Conservation (phyloP, 2,888 invertebrate species). For the Danaus chrysippus region DNA sequence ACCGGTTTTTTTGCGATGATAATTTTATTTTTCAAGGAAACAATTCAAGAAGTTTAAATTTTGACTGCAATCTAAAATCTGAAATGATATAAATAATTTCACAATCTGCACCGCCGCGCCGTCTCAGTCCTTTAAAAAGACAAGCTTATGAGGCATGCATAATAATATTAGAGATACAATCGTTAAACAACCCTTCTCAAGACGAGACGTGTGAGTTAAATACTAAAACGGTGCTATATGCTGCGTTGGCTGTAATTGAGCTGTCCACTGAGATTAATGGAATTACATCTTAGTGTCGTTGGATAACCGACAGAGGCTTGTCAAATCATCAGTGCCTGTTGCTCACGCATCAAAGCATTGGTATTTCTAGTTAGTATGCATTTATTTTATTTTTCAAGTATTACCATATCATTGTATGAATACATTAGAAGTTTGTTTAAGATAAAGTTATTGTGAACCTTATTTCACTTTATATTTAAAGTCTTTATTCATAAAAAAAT, state of each 20-base stretch:
- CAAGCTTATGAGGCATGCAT: no score
- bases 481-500: background rate
- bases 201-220: conserved; percentile 38
- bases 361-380: conserved; percentile 34
- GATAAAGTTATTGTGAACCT: background rate
- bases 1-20: no score
- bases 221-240: conserved; percentile 46
- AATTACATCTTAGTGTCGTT: conserved; percentile 33
- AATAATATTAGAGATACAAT: no score
- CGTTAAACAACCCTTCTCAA: conserved; percentile 17
- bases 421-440: background rate
- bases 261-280: conserved; percentile 67
- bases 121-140: no score
- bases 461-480: background rate
- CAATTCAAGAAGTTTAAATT: no score
- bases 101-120: no score
- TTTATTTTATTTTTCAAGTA: conserved; percentile 4
- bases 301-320: conserved; percentile 42
- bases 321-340: conserved; percentile 51
- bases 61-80: no score
- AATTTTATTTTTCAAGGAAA: no score
- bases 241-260: conserved; percentile 58
- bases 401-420: background rate
- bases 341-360: conserved; percentile 25
- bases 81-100: no score